Base-by-base conservation (phyloP, 2,797 vertebrate genomes). In the Octomys mimax region DNA sequence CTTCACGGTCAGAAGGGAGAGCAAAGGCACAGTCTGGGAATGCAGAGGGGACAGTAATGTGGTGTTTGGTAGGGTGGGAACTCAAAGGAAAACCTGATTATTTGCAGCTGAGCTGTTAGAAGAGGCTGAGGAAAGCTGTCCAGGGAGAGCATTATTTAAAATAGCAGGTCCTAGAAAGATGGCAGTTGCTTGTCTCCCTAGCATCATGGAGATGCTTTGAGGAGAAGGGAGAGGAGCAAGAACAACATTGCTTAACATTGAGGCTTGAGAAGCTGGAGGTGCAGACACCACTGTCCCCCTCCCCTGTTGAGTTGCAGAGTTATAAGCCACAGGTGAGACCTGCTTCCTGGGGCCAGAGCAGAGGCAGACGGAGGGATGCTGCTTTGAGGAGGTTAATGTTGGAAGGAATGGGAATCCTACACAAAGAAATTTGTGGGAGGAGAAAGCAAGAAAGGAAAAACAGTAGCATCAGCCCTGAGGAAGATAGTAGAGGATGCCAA, bases 231-330 rank as follows among this genome's bases (percentile, higher is more conserved):
- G 3, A 78, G 46, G 61, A 46, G 49, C 24, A 70, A 71, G 46
- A 59, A 21, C 42, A 42, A 0, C 42, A 42, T 6, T 42, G 42
- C 14, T 13, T 39, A 42, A 11, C 73, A 28, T 1, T 16, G 42
- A 49, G 26, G 26, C 26, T 70, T 79, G 59, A 73, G 36, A 79
- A 26, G 57, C 49, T 18, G n/a, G 6, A 3, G 28, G 22, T 33
- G 1, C 1, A 22, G 28, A 19, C 2, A 8, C 6, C 0, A 0
- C 26, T 52, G 9, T 22, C 5, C 4, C 1, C 0, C 39, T 10
- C 22, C 13, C 13, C 19, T 42, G 13, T 6, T 12, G 24, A 61
- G 79, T 49, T 31, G 46, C 39, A n/a, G 77, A 6, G 54, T 77
- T 33, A 46, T 46, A 13, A 64, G 62, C 28, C 11, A 13, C 4